Evolutionary conservation across 2,113 vertebrate species (phyloP).

Genomic region (Hylia prasina): DNA sequence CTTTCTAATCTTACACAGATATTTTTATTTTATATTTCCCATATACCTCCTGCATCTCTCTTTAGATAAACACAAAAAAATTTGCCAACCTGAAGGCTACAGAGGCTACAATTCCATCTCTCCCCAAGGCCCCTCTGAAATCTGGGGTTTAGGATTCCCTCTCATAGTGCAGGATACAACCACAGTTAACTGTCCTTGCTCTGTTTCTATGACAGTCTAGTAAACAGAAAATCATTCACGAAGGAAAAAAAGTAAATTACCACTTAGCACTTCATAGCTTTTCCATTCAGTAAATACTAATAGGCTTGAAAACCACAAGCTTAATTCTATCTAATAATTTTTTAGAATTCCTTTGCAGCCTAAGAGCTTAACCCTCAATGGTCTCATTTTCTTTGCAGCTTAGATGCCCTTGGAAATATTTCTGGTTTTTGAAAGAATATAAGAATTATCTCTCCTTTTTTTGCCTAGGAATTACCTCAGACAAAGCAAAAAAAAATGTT

Average conservation of each 20-base stretch:
- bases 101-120: not conserved
- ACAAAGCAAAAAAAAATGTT: not conserved
- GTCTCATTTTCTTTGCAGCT: not conserved
- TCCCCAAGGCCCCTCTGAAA: not conserved
- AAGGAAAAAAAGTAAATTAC: not conserved
- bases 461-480: not conserved
- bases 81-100: not conserved
- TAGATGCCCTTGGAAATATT: not conserved
- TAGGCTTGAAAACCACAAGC: not conserved
- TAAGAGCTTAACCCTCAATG: not conserved
- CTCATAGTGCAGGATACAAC: not conserved
- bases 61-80: not conserved
- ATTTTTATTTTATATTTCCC: not conserved
- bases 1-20: not conserved
- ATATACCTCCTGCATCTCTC: not conserved
- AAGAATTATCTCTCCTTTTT: not conserved
- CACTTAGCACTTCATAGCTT: not conserved
- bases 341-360: not conserved
- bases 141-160: not conserved
- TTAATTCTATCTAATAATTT: not conserved
- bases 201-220: not conserved
- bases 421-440: not conserved
- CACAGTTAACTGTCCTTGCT: not conserved
- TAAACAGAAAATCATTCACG: not conserved
- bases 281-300: not conserved